Conservation (phyloP, 2,888 invertebrate genomes). For the Platynereis dumerilii region DNA sequence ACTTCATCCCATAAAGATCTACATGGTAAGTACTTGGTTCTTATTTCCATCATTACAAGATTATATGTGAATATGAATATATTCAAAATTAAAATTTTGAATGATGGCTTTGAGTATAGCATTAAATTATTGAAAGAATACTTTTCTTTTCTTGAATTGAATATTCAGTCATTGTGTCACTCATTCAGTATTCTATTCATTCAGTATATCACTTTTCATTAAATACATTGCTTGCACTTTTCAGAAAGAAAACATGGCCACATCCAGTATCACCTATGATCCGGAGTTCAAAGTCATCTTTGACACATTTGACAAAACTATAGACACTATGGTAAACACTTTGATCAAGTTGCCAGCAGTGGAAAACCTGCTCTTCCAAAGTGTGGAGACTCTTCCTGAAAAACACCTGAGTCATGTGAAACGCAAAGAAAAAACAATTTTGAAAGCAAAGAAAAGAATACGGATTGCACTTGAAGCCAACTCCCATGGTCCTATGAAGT, state of each 20-base stretch:
- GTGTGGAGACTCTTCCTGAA: constrained; percentile 32
- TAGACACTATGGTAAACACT: constrained; percentile 56
- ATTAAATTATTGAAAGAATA: too few relatives aligned
- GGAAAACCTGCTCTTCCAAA: constrained; percentile 52
- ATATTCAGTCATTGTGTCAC: too few relatives aligned
- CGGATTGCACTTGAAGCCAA: constrained; percentile 50
- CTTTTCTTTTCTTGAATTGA: too few relatives aligned
- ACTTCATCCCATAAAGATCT: constrained; percentile 52
- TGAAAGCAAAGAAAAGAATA: constrained; percentile 48
- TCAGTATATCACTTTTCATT: too few relatives aligned
- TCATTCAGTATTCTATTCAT: too few relatives aligned
- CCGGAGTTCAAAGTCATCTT: constrained; percentile 50
- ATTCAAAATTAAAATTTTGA: too few relatives aligned
- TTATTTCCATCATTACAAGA: neutral
- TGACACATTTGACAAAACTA: constrained; percentile 50
- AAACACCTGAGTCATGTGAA: constrained; percentile 18
- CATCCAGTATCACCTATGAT: constrained; percentile 43
- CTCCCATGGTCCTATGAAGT: constrained; percentile 58
- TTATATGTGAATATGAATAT: too few relatives aligned
- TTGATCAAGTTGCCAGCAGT: constrained; percentile 53
- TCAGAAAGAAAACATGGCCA: constrained; percentile 46
- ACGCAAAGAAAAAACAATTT: constrained; percentile 52
- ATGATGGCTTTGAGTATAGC: too few relatives aligned
- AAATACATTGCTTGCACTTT: too few relatives aligned
- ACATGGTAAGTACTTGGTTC: constrained; percentile 53